A percentile compares a stretch with the other conserved stretches of the same genome.
Evolutionary conservation across 2,113 vertebrate genomes (phyloP).

Genomic region (Actinemys pallida): DNA sequence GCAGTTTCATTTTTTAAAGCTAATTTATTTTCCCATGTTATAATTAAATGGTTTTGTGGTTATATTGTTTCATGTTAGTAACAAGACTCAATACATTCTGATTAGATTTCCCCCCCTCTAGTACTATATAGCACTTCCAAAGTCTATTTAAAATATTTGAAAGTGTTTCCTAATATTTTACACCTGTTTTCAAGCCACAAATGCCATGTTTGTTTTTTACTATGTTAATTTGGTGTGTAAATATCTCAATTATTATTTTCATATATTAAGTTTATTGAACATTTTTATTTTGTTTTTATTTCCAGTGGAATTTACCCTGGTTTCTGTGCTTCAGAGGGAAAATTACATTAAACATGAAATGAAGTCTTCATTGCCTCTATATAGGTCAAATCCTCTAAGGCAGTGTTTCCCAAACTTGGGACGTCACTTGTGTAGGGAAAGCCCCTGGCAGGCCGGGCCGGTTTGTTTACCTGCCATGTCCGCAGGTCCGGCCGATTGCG

Average conservation of each 20-base stretch:
- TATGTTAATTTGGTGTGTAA: neutral
- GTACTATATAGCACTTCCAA: neutral
- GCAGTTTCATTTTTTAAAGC: neutral
- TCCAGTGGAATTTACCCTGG: constrained; percentile 21
- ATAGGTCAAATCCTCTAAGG: neutral
- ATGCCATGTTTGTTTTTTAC: neutral
- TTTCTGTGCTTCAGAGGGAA: neutral
- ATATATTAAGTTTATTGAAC: neutral
- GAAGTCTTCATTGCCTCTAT: constrained; percentile 2
- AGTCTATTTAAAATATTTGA: neutral
- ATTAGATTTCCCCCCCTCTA: neutral
- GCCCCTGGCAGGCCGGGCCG: too few species aligned
- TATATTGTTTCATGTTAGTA: neutral
- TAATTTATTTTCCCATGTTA: rapidly evolving
- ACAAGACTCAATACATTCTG: neutral
- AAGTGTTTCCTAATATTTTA: neutral
- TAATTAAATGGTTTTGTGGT: neutral
- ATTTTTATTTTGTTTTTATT: constrained; percentile 8
- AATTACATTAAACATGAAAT: neutral
- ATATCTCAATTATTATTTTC: neutral
- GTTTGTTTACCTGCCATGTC: too few species aligned
- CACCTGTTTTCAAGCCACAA: neutral
- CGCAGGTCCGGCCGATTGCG: too few species aligned
- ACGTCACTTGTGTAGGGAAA: too few species aligned
- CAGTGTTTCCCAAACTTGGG: too few species aligned